phyloP scores from a whole-genome alignment of 2,113 vertebrate genomes.

The Passer domesticus region DNA sequence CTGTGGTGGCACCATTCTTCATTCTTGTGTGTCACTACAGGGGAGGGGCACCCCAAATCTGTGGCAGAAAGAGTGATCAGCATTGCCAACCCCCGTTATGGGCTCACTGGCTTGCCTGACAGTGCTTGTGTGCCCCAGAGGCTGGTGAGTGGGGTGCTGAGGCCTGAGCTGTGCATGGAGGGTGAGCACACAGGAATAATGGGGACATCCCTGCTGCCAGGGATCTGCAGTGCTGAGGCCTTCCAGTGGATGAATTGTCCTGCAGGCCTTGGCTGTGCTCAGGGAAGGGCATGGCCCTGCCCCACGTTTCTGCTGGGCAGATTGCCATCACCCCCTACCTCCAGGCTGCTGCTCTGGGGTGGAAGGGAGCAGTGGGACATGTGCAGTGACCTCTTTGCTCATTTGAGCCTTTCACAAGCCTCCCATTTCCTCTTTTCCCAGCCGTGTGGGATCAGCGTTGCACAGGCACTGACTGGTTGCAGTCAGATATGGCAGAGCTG shows the following conservation, averaged over 20 bases:
- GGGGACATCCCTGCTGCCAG: not conserved
- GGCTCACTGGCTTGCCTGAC: not conserved
- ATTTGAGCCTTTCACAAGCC: not conserved
- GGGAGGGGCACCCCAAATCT: not conserved
- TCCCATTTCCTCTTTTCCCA: not conserved
- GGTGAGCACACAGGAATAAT: not conserved
- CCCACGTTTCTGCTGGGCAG: not conserved
- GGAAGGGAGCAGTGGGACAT: not conserved
- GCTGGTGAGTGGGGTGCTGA: fast-evolving
- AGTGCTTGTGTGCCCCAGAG: not conserved
- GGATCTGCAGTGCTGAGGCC: not conserved
- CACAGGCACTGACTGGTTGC: not conserved
- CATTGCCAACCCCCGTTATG: fast-evolving
- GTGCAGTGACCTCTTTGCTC: not conserved
- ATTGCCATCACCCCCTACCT: fast-evolving
- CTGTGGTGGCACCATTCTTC: not conserved
- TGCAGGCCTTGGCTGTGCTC: not conserved
- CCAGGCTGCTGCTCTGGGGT: fast-evolving
- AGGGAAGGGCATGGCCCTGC: not conserved
- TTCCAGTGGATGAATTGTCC: not conserved
- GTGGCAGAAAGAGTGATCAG: not conserved
- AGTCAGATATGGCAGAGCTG: not conserved
- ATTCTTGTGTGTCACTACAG: fast-evolving
- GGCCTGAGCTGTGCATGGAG: fast-evolving
- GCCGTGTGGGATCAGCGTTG: fast-evolving